These are phyloP conservation scores for Aquatica leii DNA, from an alignment of 2,888 invertebrate genomes.

Conservation along the genomic window DNA sequence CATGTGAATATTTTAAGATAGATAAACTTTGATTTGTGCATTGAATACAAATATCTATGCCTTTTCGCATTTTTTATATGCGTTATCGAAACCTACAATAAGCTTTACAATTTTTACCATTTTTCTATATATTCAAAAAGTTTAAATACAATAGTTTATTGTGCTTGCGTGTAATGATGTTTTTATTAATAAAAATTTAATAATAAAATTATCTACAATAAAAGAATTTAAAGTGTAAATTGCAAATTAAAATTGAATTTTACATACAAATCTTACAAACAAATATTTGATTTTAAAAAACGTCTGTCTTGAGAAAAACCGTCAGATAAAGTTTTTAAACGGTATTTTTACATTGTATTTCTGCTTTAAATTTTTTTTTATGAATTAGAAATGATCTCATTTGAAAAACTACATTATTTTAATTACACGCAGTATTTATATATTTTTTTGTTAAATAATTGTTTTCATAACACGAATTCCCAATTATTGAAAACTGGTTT, in stretches of 20 bases:
- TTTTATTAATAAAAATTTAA: too few relatives aligned
- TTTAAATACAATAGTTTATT: too few relatives aligned
- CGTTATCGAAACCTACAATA: slow-evolving; percentile 2
- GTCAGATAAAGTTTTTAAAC: background rate
- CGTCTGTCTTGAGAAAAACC: slow-evolving; percentile 1
- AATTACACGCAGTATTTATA: too few relatives aligned
- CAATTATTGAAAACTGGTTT: too few relatives aligned
- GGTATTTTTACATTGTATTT: background rate
- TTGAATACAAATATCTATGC: background rate
- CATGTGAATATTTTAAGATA: slow-evolving; percentile 12
- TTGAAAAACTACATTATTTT: too few relatives aligned
- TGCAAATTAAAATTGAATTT: slow-evolving; percentile 12
- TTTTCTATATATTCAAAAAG: too few relatives aligned
- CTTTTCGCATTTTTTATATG: background rate
- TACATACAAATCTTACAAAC: background rate
- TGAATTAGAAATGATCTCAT: too few relatives aligned
- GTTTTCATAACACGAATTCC: too few relatives aligned
- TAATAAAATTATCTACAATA: too few relatives aligned
- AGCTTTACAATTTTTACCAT: too few relatives aligned
- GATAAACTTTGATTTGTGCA: slow-evolving; percentile 8
- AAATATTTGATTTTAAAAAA: slow-evolving; percentile 3
- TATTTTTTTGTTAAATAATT: too few relatives aligned
- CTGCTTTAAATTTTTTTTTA: background rate
- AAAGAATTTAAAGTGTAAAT: background rate
- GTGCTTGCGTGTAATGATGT: too few relatives aligned